A percentile compares a stretch with the other conserved stretches of the same genome.
These are phyloP conservation scores for Setophaga petechia DNA, from an alignment of 2,113 vertebrate species.

Conservation along the genomic window DNA sequence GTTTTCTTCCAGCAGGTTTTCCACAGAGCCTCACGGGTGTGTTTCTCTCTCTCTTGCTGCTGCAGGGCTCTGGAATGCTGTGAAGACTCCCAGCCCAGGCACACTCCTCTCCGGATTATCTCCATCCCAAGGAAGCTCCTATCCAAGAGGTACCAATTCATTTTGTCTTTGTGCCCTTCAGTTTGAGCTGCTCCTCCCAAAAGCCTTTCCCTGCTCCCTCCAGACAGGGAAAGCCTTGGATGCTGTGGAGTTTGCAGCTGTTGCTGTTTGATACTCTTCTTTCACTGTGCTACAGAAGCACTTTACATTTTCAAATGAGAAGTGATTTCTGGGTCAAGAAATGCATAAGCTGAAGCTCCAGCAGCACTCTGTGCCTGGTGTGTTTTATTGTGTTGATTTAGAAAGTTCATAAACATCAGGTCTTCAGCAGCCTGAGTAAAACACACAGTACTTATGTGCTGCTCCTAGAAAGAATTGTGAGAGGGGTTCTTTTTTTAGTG, in stretches of 20 bases:
- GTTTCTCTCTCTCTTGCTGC: background rate
- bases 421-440: background rate
- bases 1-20: background rate
- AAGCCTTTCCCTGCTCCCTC: background rate
- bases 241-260: accelerated
- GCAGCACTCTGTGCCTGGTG: background rate
- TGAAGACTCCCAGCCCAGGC: conserved; percentile 58
- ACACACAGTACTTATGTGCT: background rate
- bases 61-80: conserved; percentile 65
- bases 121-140: background rate
- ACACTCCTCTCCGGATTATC: background rate
- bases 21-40: background rate
- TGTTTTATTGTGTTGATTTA: background rate
- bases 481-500: background rate
- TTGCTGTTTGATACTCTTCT: background rate
- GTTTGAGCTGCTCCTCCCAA: background rate
- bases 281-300: background rate
- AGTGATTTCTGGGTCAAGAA: background rate
- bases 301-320: background rate
- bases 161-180: background rate
- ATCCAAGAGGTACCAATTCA: conserved; percentile 34
- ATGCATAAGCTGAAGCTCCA: background rate
- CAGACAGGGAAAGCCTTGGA: background rate
- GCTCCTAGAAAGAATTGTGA: background rate
- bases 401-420: background rate